A percentile compares a stretch with the other conserved stretches of the same genome.
phyloP scores from a whole-genome alignment of 2,888 invertebrate genomes.

The Aphodius granarius region DNA sequence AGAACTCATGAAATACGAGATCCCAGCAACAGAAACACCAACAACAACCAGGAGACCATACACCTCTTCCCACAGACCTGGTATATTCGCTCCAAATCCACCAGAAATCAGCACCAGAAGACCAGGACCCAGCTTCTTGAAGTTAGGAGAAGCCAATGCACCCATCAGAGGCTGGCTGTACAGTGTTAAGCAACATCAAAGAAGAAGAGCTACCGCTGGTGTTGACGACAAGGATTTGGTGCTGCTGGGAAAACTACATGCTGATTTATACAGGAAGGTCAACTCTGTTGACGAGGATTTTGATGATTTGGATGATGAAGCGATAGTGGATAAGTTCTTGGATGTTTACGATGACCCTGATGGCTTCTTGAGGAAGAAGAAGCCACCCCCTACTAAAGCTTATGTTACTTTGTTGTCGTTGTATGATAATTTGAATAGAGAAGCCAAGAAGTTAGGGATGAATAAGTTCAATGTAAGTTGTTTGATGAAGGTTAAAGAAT shows the following conservation, averaged over 20 bases:
- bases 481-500: too few relatives aligned
- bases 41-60: conserved; percentile 46
- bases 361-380: conserved; percentile 53
- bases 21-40: conserved; percentile 42
- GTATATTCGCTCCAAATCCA: conserved; percentile 58
- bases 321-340: conserved; percentile 40
- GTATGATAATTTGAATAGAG: conserved; percentile 67
- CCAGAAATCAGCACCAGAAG: conserved; percentile 37
- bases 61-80: conserved; percentile 53
- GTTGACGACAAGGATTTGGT: conserved; percentile 35
- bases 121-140: neutral
- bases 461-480: conserved; percentile 62
- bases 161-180: neutral
- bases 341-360: conserved; percentile 45
- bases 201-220: neutral
- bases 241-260: conserved; percentile 46
- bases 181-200: neutral
- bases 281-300: conserved; percentile 41
- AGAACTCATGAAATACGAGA: conserved; percentile 64
- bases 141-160: neutral
- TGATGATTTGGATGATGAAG: conserved; percentile 40
- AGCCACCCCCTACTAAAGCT: conserved; percentile 60
- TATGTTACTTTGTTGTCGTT: conserved; percentile 62
- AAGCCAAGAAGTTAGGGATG: conserved; percentile 64
- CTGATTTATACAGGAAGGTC: conserved; percentile 47